Evolutionary conservation across 2,888 invertebrate genomes (phyloP).

Genomic region (Epinotia bilunana): DNA sequence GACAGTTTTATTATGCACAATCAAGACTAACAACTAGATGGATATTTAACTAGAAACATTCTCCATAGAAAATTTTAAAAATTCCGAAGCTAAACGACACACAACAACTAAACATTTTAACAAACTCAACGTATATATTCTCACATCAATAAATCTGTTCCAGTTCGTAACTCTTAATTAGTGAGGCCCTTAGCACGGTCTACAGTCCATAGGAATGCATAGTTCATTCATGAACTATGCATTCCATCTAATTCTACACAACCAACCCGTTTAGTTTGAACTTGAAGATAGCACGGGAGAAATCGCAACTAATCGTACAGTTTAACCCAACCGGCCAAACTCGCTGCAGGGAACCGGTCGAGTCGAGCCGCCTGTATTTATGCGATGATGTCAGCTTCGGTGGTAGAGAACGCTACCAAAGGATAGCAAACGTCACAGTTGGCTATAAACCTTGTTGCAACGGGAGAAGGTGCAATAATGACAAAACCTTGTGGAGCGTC

Average conservation of each 20-base stretch:
- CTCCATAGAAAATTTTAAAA: too few species aligned
- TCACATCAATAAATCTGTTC: too few species aligned
- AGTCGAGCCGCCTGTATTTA: constrained; percentile 29
- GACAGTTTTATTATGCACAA: neutral
- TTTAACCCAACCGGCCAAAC: constrained; percentile 20
- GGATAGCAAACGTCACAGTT: neutral
- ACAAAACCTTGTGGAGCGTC: neutral
- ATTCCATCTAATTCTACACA: neutral
- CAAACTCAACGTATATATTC: too few species aligned
- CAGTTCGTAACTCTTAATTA: too few species aligned
- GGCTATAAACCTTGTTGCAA: neutral
- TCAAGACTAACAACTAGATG: neutral
- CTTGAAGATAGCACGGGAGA: constrained; percentile 9
- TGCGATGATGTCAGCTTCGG: constrained; percentile 25
- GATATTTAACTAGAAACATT: too few species aligned
- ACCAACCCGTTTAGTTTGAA: neutral
- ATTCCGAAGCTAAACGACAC: too few species aligned
- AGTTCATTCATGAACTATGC: too few species aligned
- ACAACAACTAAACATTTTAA: too few species aligned
- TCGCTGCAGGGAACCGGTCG: constrained; percentile 25
- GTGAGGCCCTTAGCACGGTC: neutral
- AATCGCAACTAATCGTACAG: constrained; percentile 21
- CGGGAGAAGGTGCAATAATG: neutral
- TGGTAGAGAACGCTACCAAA: constrained; percentile 1
- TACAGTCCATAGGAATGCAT: too few species aligned